Conservation (phyloP, 2,888 invertebrate genomes). For the Mongoloraphidia duomilia region DNA sequence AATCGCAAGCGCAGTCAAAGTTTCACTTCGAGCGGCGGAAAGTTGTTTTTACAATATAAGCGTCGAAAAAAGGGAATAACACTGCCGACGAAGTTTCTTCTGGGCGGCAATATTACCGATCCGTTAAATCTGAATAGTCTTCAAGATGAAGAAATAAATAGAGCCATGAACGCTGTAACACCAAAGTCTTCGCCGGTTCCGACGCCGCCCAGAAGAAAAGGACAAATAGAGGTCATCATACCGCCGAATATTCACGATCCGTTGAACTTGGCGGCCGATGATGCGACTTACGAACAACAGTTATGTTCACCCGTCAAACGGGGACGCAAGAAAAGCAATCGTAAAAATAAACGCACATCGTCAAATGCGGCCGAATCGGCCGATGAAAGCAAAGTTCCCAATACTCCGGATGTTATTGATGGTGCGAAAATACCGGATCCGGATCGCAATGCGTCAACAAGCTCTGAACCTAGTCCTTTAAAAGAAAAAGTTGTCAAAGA, state of each 20-base stretch:
- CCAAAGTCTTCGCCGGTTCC: slow-evolving; percentile 86
- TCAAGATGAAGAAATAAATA: slow-evolving; percentile 62
- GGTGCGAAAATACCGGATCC: slow-evolving; percentile 27
- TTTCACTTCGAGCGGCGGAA: slow-evolving; percentile 46
- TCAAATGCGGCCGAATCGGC: slow-evolving; percentile 24
- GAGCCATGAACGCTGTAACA: slow-evolving; percentile 77
- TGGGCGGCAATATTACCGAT: slow-evolving; percentile 91
- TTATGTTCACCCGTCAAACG: slow-evolving; percentile 54
- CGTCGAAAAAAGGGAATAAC: slow-evolving; percentile 62
- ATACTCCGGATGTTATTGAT: slow-evolving; percentile 27
- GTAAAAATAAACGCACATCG: slow-evolving; percentile 44
- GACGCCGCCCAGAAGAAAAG: slow-evolving; percentile 64
- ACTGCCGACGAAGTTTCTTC: slow-evolving; percentile 81
- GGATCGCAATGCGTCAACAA: background rate
- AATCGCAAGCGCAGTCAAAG: slow-evolving; percentile 52
- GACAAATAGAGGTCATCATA: slow-evolving; percentile 77
- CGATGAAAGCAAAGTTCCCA: slow-evolving; percentile 13
- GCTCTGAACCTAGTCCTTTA: background rate
- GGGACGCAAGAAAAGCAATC: slow-evolving; percentile 45
- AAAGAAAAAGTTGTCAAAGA: slow-evolving; percentile 17
- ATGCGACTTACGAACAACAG: slow-evolving; percentile 69
- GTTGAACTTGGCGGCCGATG: slow-evolving; percentile 68
- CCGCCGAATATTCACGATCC: slow-evolving; percentile 89
- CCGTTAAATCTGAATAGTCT: slow-evolving; percentile 87
- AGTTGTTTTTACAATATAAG: slow-evolving; percentile 61